Conservation (phyloP, 2,888 invertebrate genomes). For the Spatulosminthurus flaviceps region DNA sequence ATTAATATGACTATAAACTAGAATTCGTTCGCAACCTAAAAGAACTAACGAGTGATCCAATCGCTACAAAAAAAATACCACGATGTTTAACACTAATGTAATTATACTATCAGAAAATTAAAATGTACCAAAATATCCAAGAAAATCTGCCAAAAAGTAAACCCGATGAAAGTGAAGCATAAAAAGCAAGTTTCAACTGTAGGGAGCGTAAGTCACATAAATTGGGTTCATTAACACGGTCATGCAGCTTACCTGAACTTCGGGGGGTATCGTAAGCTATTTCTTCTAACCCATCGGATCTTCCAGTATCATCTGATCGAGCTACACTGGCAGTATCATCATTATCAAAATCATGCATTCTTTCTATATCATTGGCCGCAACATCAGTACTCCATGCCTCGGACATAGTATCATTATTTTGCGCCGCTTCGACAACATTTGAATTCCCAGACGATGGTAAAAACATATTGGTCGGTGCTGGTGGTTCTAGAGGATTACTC, state of each 20-base stretch:
- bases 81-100: not conserved
- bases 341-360: slow-evolving; percentile 85
- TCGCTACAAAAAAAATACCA: not conserved
- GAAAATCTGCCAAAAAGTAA: slow-evolving; percentile 45
- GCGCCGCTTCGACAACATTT: slow-evolving; percentile 36
- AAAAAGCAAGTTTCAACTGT: not conserved
- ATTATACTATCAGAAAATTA: slow-evolving; percentile 28
- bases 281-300: slow-evolving; percentile 68
- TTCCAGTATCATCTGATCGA: slow-evolving; percentile 79
- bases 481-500: not conserved
- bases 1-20: no score
- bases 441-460: slow-evolving; percentile 7
- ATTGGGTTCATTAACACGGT: not conserved
- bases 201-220: no score
- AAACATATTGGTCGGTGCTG: slow-evolving; percentile 33
- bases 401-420: slow-evolving; percentile 81
- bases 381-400: slow-evolving; percentile 99
- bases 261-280: slow-evolving; percentile 59
- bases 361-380: slow-evolving; percentile 88
- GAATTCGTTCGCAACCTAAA: no score
- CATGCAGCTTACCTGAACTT: slow-evolving; percentile 53
- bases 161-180: slow-evolving; percentile 14
- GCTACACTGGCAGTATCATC: slow-evolving; percentile 75
- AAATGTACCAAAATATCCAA: slow-evolving; percentile 48
- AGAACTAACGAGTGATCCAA: no score